Evolutionary conservation across 2,113 vertebrate species (phyloP).

Genomic region (Rhynchomys soricoides): DNA sequence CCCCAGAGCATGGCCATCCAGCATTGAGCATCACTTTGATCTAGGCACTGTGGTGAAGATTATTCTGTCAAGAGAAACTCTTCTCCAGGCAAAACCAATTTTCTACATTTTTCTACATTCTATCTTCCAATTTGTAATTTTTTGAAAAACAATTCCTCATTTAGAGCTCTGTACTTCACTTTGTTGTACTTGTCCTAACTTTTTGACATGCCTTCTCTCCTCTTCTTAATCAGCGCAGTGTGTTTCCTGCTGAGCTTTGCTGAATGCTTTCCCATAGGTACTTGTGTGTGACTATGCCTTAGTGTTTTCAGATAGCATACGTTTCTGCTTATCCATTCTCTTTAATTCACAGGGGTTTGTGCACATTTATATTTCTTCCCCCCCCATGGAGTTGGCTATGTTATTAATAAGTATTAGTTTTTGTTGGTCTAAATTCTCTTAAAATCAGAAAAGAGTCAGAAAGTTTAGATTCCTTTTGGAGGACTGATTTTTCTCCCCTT

Average conservation of each 20-base stretch:
- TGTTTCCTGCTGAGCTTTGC: neutral
- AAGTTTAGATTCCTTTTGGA: neutral
- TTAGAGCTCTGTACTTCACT: neutral
- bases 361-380: neutral
- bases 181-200: neutral
- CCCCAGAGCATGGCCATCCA: neutral
- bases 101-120: neutral
- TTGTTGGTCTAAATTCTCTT: neutral
- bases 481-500: neutral
- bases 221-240: neutral
- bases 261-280: neutral
- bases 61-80: neutral
- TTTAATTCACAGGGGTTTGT: slow-evolving; percentile 9
- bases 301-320: neutral
- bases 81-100: neutral
- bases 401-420: neutral
- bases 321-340: neutral
- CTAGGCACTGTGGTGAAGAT: neutral
- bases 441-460: neutral
- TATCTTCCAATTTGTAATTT: neutral
- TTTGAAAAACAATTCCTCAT: neutral
- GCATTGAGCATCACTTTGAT: neutral
- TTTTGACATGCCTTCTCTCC: slow-evolving; percentile 21
- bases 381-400: neutral
- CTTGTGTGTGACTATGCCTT: neutral